Base-by-base conservation (phyloP, 2,888 invertebrate genomes). In the Apamea epomidion region DNA sequence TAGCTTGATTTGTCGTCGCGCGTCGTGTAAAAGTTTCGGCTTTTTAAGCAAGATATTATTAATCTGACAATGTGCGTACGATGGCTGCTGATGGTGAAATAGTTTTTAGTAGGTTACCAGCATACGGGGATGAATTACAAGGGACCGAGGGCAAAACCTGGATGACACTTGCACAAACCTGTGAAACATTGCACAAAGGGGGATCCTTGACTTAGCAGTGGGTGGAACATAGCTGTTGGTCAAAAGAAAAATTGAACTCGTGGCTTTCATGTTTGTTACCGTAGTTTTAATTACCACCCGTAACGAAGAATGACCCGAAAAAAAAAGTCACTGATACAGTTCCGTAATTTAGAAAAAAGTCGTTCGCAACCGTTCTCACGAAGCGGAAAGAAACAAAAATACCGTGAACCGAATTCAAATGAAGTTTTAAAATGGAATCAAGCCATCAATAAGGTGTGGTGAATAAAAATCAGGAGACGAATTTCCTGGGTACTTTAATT, bases 401-500 rank as follows among this genome's bases (percentile, higher is more conserved):
- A 83, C 12, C 88, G 90, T 90, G 90, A 65, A 80, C 60, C 71
- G 90, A 90, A 90, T 90, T 84, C 83, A 74, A 90, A 90, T 83
- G 76, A 88, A 80, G 80, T 80, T 85, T 82, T 83, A 80, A 48
- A 88, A 84, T 86, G 74, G 73, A 85, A 81, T 60, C 82, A 62
- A 78, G 78, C 78, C 83, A 79, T 83, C 77, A 73, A 86, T 83
- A 85, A 78, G 82, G 82, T 78, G 83, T 74, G 75, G 77, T 85
- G 90, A 88, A 89, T 90, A 91, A 91, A 89, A 90, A 91, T 87
- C 80, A 84, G 54, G 68, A 79, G 71, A 81, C 84, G 73, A 90
- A 87, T 87, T 90, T 88, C 82, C 83, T 79, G 84, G 78, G 83
- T 89, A 88, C 91, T 86, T 82, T 80, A 81, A 85, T 82, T 54